Evolutionary conservation across 2,797 vertebrate species (phyloP).

Genomic region (Momotus momota): DNA sequence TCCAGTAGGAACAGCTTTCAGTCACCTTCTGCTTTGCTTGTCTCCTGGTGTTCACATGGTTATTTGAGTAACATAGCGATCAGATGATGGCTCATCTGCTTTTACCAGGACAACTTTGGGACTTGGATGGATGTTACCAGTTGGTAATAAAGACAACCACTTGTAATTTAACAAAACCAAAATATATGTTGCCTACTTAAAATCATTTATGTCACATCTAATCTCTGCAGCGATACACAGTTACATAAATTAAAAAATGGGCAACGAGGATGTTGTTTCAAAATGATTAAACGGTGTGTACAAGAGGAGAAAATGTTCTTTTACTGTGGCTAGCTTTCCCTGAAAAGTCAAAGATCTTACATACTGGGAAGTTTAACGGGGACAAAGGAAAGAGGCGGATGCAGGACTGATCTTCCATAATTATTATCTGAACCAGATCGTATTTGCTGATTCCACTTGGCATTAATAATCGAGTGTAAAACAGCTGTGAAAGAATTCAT

Average conservation of each 20-base stretch:
- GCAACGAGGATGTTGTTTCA: not conserved
- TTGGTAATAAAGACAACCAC: not conserved
- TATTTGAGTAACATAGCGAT: not conserved
- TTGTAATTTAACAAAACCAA: not conserved
- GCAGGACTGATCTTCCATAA: constrained; percentile 11
- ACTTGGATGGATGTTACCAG: not conserved
- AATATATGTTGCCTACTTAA: not conserved
- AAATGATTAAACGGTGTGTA: not conserved
- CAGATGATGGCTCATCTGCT: not conserved
- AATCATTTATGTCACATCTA: not conserved
- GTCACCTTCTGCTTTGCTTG: not conserved
- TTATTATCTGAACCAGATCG: constrained; percentile 43
- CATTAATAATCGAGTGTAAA: constrained; percentile 22
- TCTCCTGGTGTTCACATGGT: not conserved
- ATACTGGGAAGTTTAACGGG: constrained; percentile 1
- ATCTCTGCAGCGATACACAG: not conserved
- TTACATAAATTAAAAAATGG: not conserved
- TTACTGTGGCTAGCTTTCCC: not conserved
- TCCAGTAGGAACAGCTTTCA: not conserved
- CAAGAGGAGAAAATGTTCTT: not conserved
- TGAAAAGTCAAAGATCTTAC: not conserved
- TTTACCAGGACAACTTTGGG: not conserved
- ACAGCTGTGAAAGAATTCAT: constrained; percentile 48
- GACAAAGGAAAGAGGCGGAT: not conserved
- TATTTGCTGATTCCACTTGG: constrained; percentile 46